Conservation (phyloP, 2,113 vertebrate genomes). For the Paradoxurus hermaphroditus region DNA sequence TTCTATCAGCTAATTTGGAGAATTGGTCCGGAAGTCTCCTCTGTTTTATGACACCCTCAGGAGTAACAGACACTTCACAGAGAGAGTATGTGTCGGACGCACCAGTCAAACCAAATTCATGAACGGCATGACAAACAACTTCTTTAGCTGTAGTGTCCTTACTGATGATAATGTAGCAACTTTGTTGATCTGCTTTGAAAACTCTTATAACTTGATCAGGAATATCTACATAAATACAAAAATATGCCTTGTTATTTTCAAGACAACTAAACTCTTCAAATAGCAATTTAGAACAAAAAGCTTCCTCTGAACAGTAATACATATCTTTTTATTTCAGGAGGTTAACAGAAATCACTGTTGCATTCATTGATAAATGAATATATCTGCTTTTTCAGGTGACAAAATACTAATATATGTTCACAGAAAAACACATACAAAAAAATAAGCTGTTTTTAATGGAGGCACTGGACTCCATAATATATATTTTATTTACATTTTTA, state of each 20-base stretch:
- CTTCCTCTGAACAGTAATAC: neutral
- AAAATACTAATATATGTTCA: constrained; percentile 21
- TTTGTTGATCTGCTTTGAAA: constrained; percentile 97
- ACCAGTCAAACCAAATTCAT: constrained; percentile 91
- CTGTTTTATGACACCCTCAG: constrained; percentile 97
- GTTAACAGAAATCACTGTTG: neutral
- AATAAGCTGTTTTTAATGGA: neutral
- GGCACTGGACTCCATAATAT: neutral
- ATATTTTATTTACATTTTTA: neutral
- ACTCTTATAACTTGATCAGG: constrained; percentile 97
- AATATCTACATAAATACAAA: constrained; percentile 86
- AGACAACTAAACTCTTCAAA: constrained; percentile 18
- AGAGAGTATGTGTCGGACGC: constrained; percentile 92
- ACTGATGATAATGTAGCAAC: constrained; percentile 98
- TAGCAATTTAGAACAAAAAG: constrained; percentile 12
- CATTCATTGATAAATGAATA: neutral
- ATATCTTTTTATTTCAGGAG: neutral
- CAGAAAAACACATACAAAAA: neutral
- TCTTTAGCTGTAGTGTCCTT: constrained; percentile 98
- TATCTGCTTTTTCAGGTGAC: neutral
- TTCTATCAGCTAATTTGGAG: constrained; percentile 96
- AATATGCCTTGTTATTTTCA: neutral
- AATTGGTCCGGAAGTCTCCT: constrained; percentile 95
- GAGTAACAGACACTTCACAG: constrained; percentile 96
- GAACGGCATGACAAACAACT: constrained; percentile 92